Conservation (phyloP, 2,888 invertebrate genomes). For the Elegia similella region DNA sequence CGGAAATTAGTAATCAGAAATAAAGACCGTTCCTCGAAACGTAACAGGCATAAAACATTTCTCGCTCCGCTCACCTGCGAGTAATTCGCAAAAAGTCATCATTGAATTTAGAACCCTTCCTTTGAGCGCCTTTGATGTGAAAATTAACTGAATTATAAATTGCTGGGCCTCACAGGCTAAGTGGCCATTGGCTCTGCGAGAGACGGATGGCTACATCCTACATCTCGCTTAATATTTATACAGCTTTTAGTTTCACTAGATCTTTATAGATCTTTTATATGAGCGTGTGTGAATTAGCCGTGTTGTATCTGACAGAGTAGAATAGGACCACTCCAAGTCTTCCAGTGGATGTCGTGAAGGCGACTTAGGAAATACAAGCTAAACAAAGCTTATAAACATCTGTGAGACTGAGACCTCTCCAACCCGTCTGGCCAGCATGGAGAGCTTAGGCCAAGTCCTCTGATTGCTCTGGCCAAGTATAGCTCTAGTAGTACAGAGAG, state of each 20-base stretch:
- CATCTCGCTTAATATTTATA: not conserved
- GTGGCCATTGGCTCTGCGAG: conserved; percentile 9
- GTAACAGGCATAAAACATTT: not conserved
- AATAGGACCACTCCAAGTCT: no score
- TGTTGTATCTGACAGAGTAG: no score
- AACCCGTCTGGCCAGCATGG: no score
- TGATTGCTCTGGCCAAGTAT: no score
- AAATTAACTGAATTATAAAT: conserved; percentile 19
- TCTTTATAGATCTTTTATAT: no score
- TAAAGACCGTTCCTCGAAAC: not conserved
- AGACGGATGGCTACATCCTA: not conserved
- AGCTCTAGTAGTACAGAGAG: no score
- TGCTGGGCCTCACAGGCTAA: conserved; percentile 9
- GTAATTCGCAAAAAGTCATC: conserved; percentile 8
- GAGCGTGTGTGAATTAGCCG: no score
- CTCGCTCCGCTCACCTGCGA: not conserved
- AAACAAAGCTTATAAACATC: no score
- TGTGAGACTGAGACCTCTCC: no score
- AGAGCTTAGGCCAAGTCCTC: no score
- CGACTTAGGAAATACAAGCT: no score
- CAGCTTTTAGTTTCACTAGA: not conserved
- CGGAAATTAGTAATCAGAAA: not conserved
- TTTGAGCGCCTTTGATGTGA: conserved; percentile 17
- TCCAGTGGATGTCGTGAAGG: no score
- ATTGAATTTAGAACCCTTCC: conserved; percentile 5